These are phyloP conservation scores for Ochropleura plecta DNA, from an alignment of 2,888 invertebrate genomes.

Conservation along the genomic window DNA sequence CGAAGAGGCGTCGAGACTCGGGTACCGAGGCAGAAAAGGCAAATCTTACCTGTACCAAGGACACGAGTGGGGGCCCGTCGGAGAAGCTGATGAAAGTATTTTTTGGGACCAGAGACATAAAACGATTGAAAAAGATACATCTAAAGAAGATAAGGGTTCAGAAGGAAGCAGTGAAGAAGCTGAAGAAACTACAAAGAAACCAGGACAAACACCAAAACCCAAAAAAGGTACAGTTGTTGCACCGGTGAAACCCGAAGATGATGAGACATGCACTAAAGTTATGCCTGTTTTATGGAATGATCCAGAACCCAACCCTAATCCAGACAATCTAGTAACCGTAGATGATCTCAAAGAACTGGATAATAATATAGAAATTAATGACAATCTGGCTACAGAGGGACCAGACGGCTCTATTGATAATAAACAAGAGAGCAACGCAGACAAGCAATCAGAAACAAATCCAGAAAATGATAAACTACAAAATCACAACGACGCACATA, in stretches of 20 bases:
- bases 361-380: neutral
- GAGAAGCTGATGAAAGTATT: conserved; percentile 71
- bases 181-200: neutral
- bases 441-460: neutral
- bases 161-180: conserved; percentile 32
- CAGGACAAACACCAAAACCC: neutral
- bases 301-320: conserved; percentile 8
- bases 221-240: neutral
- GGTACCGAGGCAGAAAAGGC: conserved; percentile 74
- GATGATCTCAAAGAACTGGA: conserved; percentile 15
- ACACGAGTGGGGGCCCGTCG: conserved; percentile 81
- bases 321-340: conserved; percentile 16
- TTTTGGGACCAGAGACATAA: conserved; percentile 53
- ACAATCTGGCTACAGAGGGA: neutral
- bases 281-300: conserved; percentile 34
- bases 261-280: conserved; percentile 20
- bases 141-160: conserved; percentile 14
- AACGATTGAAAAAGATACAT: neutral
- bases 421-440: neutral
- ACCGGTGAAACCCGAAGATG: neutral
- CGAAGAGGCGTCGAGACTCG: conserved; percentile 74
- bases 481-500: neutral
- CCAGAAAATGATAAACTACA: neutral
- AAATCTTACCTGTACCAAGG: conserved; percentile 82
- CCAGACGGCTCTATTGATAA: neutral